Percentiles rank a stretch among this genome's conserved stretches.
These are phyloP conservation scores for Escarpia spicata DNA, from an alignment of 2,888 invertebrate genomes.

Conservation along the genomic window DNA sequence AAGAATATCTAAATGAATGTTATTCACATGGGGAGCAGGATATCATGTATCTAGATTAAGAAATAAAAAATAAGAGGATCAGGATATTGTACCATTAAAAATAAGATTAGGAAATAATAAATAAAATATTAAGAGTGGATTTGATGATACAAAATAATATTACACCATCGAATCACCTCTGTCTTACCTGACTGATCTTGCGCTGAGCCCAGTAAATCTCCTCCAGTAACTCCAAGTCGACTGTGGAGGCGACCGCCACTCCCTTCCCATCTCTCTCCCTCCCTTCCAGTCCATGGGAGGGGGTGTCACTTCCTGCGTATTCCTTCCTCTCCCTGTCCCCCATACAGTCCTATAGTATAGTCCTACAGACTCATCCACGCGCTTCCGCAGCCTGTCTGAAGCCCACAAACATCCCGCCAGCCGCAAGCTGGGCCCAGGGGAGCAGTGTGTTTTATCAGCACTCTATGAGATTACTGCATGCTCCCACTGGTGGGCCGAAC, in stretches of 20 bases:
- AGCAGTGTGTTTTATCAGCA: neutral
- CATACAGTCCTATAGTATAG: neutral
- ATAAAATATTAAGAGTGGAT: neutral
- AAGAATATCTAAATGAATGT: no score
- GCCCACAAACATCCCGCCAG: neutral
- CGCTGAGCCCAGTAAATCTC: conserved; percentile 31
- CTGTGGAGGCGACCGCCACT: neutral
- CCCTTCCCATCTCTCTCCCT: neutral
- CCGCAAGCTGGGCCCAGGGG: neutral
- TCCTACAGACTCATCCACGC: neutral
- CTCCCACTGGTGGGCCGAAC: neutral
- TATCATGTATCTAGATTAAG: no score
- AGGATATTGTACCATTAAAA: no score
- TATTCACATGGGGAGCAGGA: no score
- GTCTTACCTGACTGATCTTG: conserved; percentile 27
- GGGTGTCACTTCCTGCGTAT: neutral
- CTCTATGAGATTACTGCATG: neutral
- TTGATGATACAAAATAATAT: neutral
- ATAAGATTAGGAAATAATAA: no score
- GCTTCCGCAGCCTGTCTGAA: neutral
- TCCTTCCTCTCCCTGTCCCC: neutral
- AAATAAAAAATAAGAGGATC: no score
- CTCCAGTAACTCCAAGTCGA: conserved; percentile 30
- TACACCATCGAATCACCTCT: neutral
- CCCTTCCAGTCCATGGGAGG: neutral